A percentile compares a stretch with the other conserved stretches of the same genome.
Evolutionary conservation across 2,888 invertebrate species (phyloP).

Genomic region (Coremacera marginata): DNA sequence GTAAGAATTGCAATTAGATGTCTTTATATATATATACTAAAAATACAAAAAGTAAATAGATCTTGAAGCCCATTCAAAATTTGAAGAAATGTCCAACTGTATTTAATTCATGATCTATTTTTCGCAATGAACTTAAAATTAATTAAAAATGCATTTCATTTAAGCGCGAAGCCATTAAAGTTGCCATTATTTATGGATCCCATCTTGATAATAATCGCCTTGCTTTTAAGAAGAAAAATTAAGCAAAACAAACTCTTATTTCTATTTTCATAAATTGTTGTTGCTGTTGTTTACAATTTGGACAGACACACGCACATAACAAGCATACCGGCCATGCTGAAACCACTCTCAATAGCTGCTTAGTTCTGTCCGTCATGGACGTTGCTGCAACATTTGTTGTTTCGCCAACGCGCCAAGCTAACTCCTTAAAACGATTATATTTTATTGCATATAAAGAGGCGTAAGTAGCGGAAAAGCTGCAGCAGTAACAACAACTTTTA

Average conservation of each 20-base stretch:
- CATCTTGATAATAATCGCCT: constrained; percentile 11
- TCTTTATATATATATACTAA: no score
- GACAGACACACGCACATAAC: constrained; percentile 1
- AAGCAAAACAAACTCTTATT: not conserved
- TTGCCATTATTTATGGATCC: not conserved
- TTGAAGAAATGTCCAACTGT: no score
- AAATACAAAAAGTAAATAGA: no score
- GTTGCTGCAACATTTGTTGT: not conserved
- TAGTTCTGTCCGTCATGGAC: not conserved
- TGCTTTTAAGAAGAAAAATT: constrained; percentile 4
- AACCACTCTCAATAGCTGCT: not conserved
- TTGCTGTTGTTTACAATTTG: not conserved
- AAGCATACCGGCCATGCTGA: not conserved
- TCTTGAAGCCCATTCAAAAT: no score
- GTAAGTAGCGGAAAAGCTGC: not conserved
- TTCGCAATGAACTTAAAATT: no score
- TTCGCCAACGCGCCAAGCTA: constrained; percentile 11
- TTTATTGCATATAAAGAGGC: constrained; percentile 12
- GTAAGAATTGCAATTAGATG: no score
- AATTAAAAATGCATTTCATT: no score
- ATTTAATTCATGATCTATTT: no score
- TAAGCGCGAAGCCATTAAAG: no score
- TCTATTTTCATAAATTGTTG: not conserved
- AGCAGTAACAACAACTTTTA: not conserved
- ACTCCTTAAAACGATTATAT: constrained; percentile 32